A percentile compares a stretch with the other conserved stretches of the same genome.
Evolutionary conservation across 2,113 vertebrate species (phyloP).

Genomic region (Thomomys bottae): DNA sequence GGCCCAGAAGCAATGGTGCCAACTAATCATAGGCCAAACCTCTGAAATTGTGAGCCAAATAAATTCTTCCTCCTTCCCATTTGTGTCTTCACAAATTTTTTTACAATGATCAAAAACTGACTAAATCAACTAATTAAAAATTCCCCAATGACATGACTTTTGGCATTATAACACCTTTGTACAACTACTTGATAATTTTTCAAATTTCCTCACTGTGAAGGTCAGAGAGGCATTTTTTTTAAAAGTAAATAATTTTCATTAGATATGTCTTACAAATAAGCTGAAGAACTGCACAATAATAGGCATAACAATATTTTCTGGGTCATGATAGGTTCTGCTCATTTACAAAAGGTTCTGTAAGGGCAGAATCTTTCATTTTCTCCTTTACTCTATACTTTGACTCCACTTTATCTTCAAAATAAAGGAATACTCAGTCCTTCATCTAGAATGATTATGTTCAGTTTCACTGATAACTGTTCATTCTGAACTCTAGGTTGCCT

Average conservation of each 20-base stretch:
- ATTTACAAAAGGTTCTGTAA: conserved; percentile 92
- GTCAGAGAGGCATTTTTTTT: neutral
- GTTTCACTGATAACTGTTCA: conserved; percentile 93
- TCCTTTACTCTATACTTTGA: conserved; percentile 85
- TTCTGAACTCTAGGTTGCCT: conserved; percentile 91
- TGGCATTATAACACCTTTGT: too few species aligned
- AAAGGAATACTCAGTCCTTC: conserved; percentile 91
- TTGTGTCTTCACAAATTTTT: neutral
- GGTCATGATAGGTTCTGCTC: conserved; percentile 90
- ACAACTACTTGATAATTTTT: neutral
- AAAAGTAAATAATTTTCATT: neutral
- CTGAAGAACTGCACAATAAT: conserved; percentile 85
- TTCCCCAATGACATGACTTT: neutral
- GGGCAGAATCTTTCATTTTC: conserved; percentile 93
- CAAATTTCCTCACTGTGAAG: neutral
- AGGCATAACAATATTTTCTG: conserved; percentile 91
- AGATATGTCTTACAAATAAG: neutral
- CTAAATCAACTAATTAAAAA: neutral
- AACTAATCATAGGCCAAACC: neutral
- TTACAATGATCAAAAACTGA: neutral
- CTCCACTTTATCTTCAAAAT: conserved; percentile 93
- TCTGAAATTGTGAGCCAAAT: neutral
- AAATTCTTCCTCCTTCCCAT: neutral
- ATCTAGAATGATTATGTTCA: conserved; percentile 90
- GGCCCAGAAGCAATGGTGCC: neutral